Evolutionary conservation across 2,113 vertebrate genomes (phyloP).

Genomic region (Melanerpes formicivorus): DNA sequence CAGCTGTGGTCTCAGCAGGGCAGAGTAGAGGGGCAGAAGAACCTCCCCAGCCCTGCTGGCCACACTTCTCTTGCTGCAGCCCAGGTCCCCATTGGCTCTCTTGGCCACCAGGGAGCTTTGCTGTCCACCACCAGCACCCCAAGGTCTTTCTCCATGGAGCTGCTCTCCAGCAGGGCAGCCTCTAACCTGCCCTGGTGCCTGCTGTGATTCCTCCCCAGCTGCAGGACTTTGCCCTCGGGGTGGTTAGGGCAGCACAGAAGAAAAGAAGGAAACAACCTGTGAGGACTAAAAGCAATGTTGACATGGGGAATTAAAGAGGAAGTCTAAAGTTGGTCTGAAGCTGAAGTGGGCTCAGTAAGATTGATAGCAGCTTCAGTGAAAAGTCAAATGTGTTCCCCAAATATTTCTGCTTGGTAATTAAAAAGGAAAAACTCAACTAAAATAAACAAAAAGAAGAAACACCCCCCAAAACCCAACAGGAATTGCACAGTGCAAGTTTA

Average conservation of each 20-base stretch:
- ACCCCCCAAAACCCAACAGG: background rate
- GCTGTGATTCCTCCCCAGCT: too few species aligned
- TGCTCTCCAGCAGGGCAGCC: too few species aligned
- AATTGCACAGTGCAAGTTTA: background rate
- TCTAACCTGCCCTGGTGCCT: too few species aligned
- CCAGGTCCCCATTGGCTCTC: too few species aligned
- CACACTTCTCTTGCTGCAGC: too few species aligned
- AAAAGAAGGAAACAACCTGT: background rate
- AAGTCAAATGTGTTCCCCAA: conserved; percentile 35
- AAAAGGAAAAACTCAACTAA: background rate
- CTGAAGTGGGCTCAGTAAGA: background rate
- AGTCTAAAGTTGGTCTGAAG: background rate
- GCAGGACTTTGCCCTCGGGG: background rate
- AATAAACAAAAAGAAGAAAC: background rate
- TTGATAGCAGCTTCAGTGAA: background rate
- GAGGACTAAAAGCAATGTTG: background rate
- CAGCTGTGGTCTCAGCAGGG: too few species aligned
- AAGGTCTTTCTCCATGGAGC: too few species aligned
- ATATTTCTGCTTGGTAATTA: conserved; percentile 23
- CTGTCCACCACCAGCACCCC: too few species aligned
- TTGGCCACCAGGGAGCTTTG: too few species aligned
- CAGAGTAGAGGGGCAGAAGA: too few species aligned
- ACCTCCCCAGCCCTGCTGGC: too few species aligned
- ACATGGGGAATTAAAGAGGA: conserved; percentile 19
- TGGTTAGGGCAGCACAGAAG: background rate